Conservation (phyloP, 2,113 vertebrate species). For the Chitala chitala region DNA sequence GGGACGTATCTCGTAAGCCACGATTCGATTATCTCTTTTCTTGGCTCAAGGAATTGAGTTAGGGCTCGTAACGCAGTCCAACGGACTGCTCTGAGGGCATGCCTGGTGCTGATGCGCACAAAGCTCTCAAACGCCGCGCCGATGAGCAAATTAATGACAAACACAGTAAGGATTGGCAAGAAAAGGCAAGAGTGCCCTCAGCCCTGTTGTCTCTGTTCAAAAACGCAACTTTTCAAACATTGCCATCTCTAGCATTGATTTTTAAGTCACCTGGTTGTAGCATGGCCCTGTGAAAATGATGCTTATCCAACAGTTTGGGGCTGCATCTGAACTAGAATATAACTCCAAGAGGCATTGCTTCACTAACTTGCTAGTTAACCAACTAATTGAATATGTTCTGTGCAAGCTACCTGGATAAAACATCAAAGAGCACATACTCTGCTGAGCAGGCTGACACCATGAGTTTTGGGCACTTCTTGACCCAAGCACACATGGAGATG, state of each 20-base stretch:
- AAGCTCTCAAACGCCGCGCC: constrained; percentile 9
- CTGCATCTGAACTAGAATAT: constrained; percentile 55
- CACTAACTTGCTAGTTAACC: too few relatives aligned
- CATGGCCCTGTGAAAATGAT: constrained; percentile 68
- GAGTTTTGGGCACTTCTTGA: too few relatives aligned
- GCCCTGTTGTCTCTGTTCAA: not conserved
- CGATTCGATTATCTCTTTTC: constrained; percentile 94
- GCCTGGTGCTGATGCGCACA: too few relatives aligned
- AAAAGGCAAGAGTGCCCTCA: not conserved
- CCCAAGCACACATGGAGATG: too few relatives aligned
- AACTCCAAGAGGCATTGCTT: constrained; percentile 47
- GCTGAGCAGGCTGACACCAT: too few relatives aligned
- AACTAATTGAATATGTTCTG: too few relatives aligned
- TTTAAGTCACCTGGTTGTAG: constrained; percentile 49
- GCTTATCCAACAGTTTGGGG: constrained; percentile 65
- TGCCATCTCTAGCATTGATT: constrained; percentile 58
- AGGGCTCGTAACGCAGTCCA: constrained; percentile 79
- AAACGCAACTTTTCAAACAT: constrained; percentile 44
- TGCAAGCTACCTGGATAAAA: too few relatives aligned
- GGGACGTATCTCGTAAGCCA: constrained; percentile 80
- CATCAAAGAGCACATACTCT: too few relatives aligned
- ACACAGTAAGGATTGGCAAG: not conserved
- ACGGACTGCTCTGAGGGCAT: too few relatives aligned
- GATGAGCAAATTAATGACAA: not conserved
- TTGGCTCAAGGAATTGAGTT: constrained; percentile 90